Base-by-base conservation (phyloP, 1,140 invertebrate genomes). In the Diprion similis region DNA sequence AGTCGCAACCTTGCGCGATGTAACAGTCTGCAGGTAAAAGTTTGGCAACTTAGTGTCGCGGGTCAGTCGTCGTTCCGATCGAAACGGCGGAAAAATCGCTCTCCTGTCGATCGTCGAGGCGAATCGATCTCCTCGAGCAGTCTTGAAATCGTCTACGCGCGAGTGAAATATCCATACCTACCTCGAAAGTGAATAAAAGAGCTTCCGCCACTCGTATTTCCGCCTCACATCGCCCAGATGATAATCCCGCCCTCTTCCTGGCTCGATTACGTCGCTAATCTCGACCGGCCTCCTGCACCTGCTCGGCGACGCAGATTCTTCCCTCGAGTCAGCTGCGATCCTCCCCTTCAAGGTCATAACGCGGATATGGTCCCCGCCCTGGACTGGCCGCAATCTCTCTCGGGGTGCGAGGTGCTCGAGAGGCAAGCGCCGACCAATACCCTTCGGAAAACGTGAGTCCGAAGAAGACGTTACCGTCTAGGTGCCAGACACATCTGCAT, bases 181-280 rank as follows among this genome's bases (percentile, higher is more conserved):
- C 24, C 24, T 37, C 24, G 24, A 37, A 37, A 37, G 24, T 37
- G 24, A 37, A 37, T 37, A 1, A 37, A 37, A 37, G 24, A 37
- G 2, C 24, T 37, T 37, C 24, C 24, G 6, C 24, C 24, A 37
- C 24, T 37, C 24, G 24, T 37, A 1, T 37, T 37, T 37, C 6
- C 24, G 24, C 24, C 24, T 37, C 24, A 37, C 24, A 37, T 37
- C 24, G 11, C 1, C 51, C 51, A 9, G n/a, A 59, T 59, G 51
- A 59, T 59, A 59, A 59, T 59, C 9, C 51, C 51, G 51, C 51
- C 51, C 11, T 59, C 51, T 15, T 59, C 51, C 51, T 59, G 51
- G 51, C 51, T 59, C 51, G 51, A 59, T 59, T 59, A 15, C 51
- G 51, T 59, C 51, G n/a, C 51, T 13, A 59, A 59, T 59, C 51